phyloP scores from a whole-genome alignment of 2,888 invertebrate genomes.

The Pammene aurita region DNA sequence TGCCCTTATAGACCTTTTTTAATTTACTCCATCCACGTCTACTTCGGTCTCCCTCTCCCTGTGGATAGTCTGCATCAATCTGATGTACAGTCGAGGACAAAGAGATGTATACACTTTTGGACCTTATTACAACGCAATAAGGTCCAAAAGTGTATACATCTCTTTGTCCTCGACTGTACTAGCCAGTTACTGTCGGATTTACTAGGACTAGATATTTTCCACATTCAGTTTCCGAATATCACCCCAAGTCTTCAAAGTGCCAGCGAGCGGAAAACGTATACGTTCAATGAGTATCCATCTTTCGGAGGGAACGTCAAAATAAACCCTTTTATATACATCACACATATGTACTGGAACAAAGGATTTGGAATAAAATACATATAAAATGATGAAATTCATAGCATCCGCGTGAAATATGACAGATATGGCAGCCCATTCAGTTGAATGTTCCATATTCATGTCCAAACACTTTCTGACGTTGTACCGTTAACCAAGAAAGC shows the following conservation, averaged over 20 bases:
- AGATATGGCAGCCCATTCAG: conserved; percentile 9
- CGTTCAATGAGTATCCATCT: conserved; percentile 36
- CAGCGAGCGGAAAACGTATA: not conserved
- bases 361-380: conserved; percentile 17
- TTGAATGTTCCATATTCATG: not conserved
- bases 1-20: no score
- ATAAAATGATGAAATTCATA: conserved; percentile 23
- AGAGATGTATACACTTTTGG: no score
- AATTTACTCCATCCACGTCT: no score
- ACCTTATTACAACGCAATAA: no score
- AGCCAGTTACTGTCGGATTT: no score
- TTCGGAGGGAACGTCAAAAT: conserved; percentile 5
- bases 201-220: not conserved
- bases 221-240: not conserved
- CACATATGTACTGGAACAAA: conserved; percentile 25
- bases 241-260: not conserved
- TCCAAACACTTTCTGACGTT: no score
- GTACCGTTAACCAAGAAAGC: no score
- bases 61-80: no score
- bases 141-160: no score
- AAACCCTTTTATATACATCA: conserved; percentile 20
- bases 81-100: no score
- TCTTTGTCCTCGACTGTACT: no score
- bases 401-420: not conserved
- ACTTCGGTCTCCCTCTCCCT: no score